These are phyloP conservation scores for Tuberolachnus salignus DNA, from an alignment of 2,888 invertebrate genomes.

Conservation along the genomic window DNA sequence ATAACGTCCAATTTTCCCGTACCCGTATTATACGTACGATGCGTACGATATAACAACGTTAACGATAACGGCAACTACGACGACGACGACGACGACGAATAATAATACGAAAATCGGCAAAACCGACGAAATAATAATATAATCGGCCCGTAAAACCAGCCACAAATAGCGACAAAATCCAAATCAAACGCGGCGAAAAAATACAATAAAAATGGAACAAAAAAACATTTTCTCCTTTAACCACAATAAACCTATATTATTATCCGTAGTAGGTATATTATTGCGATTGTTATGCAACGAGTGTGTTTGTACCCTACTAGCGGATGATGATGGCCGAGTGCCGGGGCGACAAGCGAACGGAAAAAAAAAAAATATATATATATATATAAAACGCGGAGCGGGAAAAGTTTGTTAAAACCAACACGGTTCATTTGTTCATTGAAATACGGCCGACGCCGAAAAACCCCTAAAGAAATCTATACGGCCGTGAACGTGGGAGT, in stretches of 20 bases:
- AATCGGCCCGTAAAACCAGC: neutral
- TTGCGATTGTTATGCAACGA: too few relatives aligned
- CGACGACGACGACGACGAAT: neutral
- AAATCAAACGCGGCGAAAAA: constrained; percentile 39
- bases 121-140: constrained; percentile 1
- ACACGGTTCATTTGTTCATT: constrained; percentile 55
- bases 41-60: too few relatives aligned
- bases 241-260: too few relatives aligned
- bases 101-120: constrained; percentile 36
- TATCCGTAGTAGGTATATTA: too few relatives aligned
- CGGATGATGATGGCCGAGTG: too few relatives aligned
- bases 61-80: too few relatives aligned
- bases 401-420: constrained; percentile 54
- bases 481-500: constrained; percentile 3
- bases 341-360: neutral
- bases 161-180: constrained; percentile 36
- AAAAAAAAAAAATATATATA: constrained; percentile 2
- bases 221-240: constrained; percentile 29
- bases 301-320: too few relatives aligned
- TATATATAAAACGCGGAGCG: neutral
- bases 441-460: constrained; percentile 33
- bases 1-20: constrained; percentile 5
- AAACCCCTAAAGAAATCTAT: constrained; percentile 33
- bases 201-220: too few relatives aligned
- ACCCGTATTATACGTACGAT: neutral